phyloP scores from a whole-genome alignment of 2,113 vertebrate genomes.

The Aramus guarauna region DNA sequence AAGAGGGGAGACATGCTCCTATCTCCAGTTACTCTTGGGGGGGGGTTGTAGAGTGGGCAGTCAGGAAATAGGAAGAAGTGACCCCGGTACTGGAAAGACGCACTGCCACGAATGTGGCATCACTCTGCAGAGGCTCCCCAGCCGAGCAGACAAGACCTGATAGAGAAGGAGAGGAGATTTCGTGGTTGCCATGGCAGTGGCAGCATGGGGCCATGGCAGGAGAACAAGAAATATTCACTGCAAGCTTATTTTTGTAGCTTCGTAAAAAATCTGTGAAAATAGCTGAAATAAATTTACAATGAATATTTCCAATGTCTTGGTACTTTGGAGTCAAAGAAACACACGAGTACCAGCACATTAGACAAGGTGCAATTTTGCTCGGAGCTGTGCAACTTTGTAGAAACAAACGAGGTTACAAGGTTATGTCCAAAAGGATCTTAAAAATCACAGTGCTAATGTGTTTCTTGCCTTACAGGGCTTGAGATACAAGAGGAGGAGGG shows the following conservation, averaged over 20 bases:
- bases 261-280: neutral
- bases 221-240: constrained; percentile 23
- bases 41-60: neutral
- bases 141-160: neutral
- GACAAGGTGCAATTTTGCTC: neutral
- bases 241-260: neutral
- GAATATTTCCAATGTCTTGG: neutral
- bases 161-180: neutral
- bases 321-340: neutral
- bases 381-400: neutral
- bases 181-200: constrained; percentile 43
- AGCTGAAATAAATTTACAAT: constrained; percentile 8
- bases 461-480: neutral
- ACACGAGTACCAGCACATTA: neutral
- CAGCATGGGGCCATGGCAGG: constrained; percentile 27
- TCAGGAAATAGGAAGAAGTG: neutral
- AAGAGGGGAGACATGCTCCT: neutral
- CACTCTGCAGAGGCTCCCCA: neutral
- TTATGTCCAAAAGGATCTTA: neutral
- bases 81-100: neutral
- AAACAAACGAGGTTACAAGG: neutral
- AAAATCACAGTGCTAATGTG: neutral
- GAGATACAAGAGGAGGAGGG: neutral
- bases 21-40: accelerated
- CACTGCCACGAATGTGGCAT: neutral